Base-by-base conservation (phyloP, 2,113 vertebrate species). In the Procavia capensis region DNA sequence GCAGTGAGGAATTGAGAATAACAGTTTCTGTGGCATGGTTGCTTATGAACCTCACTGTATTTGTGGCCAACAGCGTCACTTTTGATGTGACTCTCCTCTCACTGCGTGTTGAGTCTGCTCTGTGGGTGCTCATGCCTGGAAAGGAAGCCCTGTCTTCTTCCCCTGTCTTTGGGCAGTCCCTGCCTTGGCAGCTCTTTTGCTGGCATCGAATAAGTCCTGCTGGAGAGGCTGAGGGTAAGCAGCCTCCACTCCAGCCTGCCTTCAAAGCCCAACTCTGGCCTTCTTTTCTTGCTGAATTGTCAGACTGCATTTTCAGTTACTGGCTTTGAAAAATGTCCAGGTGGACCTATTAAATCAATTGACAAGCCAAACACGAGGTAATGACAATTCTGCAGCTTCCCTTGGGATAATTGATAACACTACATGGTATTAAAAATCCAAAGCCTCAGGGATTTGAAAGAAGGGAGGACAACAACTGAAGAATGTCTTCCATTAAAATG, bases 261-360 rank as follows among this genome's bases (percentile, higher is more conserved):
- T 36, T 54, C 47, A 36, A 57, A 57, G 24, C 39, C 47, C 39
- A 20, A n/a, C n/a, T 47, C 36, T n/a, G 10, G 19, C 9, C 39
- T n/a, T 2, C 43, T 16, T 20, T 39, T 57, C 27, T 75, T 81
- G 39, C 79, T 89, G 86, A 79, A 68, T 45, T 87, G 86, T 88
- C 96, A 89, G 83, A n/a, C 75, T 85, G 43, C 31, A 4, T 89
- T 97, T 97, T 95, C 96, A 96, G 91, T 96, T 78, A 97, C 80
- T 43, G 13, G 47, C 91, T 96, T 95, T 96, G 95, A 97, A 92
- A 95, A 93, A 87, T 81, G 84, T 94, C 94, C 90, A 66, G 47
- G 83, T 82, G 41, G 63, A 81, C 75, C 96, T 88, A 96, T 89
- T 95, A 96, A 95, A 95, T 97, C 95, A 95, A 89, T 63, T 85